Evolutionary conservation across 2,113 vertebrate species (phyloP), one percentile per base, ranked within the genome.

Genomic region (Willisornis vidua): DNA sequence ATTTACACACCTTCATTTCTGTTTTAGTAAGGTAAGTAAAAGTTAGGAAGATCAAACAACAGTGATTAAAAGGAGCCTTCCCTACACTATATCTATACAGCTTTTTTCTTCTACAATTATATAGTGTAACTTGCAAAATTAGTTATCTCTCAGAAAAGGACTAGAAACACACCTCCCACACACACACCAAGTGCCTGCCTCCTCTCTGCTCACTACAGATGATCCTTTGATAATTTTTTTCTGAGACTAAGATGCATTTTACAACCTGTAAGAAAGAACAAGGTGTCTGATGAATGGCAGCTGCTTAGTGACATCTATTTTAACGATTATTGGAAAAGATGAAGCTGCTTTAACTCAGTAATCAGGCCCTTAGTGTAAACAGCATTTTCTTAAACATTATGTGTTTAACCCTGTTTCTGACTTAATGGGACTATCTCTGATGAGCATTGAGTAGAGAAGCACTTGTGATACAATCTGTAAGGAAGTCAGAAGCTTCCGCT

Each of bases 401-500:
- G 10, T 8, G 5, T 77, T 80, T 77, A 25, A 66, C 48, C 84
- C 71, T 46, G 39, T 86, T 77, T 94, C 83, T 87, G 57, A 46
- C 48, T 58, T 78, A 71, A 77, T 80, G 31, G 59, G 43, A 67
- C 73, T 29, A 9, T 17, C 25, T 90, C 43, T 80, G 43, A 23
- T 48, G n/a, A 91, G 35, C 52, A n/a, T 2, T 4, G 41, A 86
- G 22, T 35, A 85, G 5, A 87, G 59, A 76, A 80, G 25, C 39
- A 43, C 14, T 86, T 46, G 37, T 59, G 88, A 86, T 95, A 93
- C 5, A 31, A 93, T 90, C 93, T 88, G 57, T 66, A 87, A 97
- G 95, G 95, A 96, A 96, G 87, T 92, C 2, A 12, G 0, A 88
- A 81, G 89, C 29, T 97, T 97, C 96, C 70, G 84, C 39, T 87